Evolutionary conservation across 2,113 vertebrate species (phyloP), one percentile per base, ranked within the genome.

Genomic region (Potamarius usumacintae): DNA sequence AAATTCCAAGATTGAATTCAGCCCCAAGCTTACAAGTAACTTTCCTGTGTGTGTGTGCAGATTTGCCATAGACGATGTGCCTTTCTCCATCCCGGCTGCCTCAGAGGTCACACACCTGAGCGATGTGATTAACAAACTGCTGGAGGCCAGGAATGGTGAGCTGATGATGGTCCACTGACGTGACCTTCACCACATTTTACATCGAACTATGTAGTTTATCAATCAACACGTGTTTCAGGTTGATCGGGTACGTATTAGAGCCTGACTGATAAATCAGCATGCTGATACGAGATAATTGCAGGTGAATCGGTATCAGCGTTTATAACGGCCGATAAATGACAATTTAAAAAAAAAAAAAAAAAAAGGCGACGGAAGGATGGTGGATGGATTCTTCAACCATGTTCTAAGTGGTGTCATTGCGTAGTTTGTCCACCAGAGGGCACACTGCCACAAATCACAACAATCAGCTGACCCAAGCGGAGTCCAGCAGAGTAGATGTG

Each of bases 91-190:
- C 90, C 98, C 97, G 50, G 97, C 97, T 62, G 65, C 83, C 15
- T 96, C 98, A 57, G 97, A 98, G 93, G 94, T 96, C 85, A 71
- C 92, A 52, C 97, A 98, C 83, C 97, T 99, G 93, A 99, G 97
- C 92, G 96, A 95, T 30, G 90, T 99, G 89, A 98, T 99, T 94
- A 99, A 99, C 94, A 97, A 97, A 91, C 94, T 99, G 55, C 94
- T 99, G 91, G 94, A 97, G 90, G 94, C 95, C 11, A 95, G 94
- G 90, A 91, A 97, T 94, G 97, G 98, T 99, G 91, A 9, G 95
- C 8, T 52, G 17, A 7, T 65, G 15, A 20, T 12, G 20, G 50
- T 79, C 53, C 14, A 30, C 14, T 14, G 72, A 76, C 50, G 52
- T 5, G 22, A 27, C 15, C 1, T 10, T 81, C 25, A 15, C 2